Conservation (phyloP, 37 sponge, comb jelly and placozoan genomes). For the Corticium candelabrum region DNA sequence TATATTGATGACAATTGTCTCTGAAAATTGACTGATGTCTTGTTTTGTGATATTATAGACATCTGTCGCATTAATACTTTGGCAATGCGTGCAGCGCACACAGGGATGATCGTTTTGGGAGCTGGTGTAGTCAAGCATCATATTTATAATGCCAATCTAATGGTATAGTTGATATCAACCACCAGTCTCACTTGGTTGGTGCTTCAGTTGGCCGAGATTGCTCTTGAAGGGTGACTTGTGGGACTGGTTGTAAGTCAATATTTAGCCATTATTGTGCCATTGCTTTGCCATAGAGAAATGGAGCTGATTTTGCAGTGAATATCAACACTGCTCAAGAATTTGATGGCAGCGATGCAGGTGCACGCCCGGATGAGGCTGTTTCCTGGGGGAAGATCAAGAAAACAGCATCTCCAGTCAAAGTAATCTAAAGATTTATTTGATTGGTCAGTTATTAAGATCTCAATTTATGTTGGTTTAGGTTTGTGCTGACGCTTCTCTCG, state of each 20-base stretch:
- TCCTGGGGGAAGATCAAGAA: constrained; percentile 96
- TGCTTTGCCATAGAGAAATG: constrained; percentile 66
- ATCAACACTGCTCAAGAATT: constrained; percentile 96
- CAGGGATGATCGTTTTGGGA: constrained; percentile 95
- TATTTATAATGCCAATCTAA: constrained; percentile 95
- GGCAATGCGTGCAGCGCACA: constrained; percentile 69
- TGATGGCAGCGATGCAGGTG: constrained; percentile 98
- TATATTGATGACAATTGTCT: neutral
- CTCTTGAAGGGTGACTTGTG: too few relatives aligned
- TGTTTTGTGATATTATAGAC: constrained; percentile 37
- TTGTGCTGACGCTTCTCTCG: constrained; percentile 65
- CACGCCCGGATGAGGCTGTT: constrained; percentile 94
- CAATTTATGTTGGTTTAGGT: constrained; percentile 31
- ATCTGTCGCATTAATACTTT: constrained; percentile 66
- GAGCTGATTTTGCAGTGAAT: constrained; percentile 93
- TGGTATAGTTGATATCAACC: constrained; percentile 77
- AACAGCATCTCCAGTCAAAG: constrained; percentile 75
- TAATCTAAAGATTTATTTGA: constrained; percentile 13
- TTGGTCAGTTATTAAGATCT: too few relatives aligned
- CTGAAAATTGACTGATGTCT: neutral
- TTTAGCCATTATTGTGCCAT: too few relatives aligned
- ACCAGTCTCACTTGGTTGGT: too few relatives aligned
- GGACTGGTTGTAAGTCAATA: neutral
- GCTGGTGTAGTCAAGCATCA: constrained; percentile 97
- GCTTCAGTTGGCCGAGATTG: too few relatives aligned